Evolutionary conservation across 2,797 vertebrate species (phyloP), one percentile per base, ranked within the genome.

Genomic region (Clamator glandarius): DNA sequence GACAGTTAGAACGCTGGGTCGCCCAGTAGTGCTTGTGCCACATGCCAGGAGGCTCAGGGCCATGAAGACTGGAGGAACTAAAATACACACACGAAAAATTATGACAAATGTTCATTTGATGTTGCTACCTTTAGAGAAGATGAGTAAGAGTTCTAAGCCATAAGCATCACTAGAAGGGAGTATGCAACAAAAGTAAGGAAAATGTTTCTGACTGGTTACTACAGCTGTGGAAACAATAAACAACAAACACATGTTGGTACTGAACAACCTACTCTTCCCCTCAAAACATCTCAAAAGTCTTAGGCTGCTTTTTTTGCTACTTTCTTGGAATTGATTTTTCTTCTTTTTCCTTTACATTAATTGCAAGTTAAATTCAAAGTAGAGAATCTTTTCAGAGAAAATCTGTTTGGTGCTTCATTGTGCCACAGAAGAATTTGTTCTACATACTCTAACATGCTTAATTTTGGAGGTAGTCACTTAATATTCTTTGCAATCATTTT

Each of bases 1-100:
- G 95, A 92, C 96, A 96, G 94, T 93, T 96, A 96, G 96, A 97
- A 92, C 91, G 85, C 2, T 77, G 84, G 72, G 81, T 95, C 92
- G 93, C 75, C 89, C 95, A 84, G 87, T 18, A 88, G 92, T 67
- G 91, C 91, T 93, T 87, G 69, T 92, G 82, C 87, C 96, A 94
- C 64, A 57, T 69, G 76, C 85, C 89, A 95, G 92, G 92, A 96
- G 84, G 59, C 90, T 92, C 19, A 58, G 58, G 79, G 69, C 93
- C 94, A 87, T n/a, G 68, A 96, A 93, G 82, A 90, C 88, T 87
- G 84, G 92, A 46, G 35, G 77, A 84, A 74, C 8, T 55, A 61
- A 63, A 61, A 72, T n/a, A 72, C 23, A 39, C 9, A 28, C 15
- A n/a, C 33, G 41, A 36, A 90, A 88, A 79, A 51, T 52, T 57